These are phyloP conservation scores for Lepidonotus clava DNA, from an alignment of 2,888 invertebrate species.

Conservation along the genomic window DNA sequence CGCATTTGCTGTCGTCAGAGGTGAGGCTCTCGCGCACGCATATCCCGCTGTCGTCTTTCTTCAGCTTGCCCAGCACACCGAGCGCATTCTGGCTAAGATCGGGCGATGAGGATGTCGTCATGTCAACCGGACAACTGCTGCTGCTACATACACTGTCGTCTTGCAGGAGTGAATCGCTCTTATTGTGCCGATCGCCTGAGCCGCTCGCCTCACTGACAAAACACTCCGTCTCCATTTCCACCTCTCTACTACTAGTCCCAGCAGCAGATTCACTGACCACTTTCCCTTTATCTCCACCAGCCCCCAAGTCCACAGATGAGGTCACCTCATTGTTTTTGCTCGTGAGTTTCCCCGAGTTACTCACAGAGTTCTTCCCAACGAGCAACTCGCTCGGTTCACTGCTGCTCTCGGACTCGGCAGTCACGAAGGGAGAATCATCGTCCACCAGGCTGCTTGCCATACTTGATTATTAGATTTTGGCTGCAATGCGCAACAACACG, in stretches of 20 bases:
- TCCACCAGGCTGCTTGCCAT: no score
- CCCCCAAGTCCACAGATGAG: background rate
- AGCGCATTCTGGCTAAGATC: background rate
- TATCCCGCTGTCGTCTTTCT: conserved; percentile 78
- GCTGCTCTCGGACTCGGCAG: no score
- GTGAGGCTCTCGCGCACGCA: conserved; percentile 30
- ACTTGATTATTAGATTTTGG: no score
- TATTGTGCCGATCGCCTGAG: background rate
- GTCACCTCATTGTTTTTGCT: no score
- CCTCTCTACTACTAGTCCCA: background rate
- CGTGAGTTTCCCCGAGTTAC: no score
- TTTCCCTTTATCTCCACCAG: background rate
- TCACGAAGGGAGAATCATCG: no score
- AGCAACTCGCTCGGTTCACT: no score
- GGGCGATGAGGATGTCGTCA: background rate
- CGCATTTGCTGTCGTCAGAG: conserved; percentile 30
- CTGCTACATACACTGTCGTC: background rate
- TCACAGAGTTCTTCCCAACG: no score
- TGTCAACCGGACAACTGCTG: background rate
- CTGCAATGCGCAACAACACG: no score
- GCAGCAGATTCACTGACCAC: background rate
- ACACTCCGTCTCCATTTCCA: background rate
- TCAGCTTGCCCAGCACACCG: conserved; percentile 60
- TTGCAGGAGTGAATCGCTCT: background rate
- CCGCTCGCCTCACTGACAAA: background rate